Evolutionary conservation across 2,888 invertebrate genomes (phyloP).

Genomic region (Orthosia incerta): DNA sequence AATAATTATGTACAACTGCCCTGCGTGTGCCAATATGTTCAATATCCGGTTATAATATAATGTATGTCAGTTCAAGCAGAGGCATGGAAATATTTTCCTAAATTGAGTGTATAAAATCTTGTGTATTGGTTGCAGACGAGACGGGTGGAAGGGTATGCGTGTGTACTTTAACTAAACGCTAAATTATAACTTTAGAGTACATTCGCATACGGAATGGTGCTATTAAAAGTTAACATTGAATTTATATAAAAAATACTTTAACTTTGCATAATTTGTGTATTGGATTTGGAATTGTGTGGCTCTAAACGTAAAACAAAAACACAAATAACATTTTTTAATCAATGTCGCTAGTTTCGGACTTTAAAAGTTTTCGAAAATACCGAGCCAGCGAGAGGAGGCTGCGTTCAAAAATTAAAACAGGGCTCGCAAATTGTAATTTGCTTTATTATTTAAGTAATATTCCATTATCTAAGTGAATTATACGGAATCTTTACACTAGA

Average conservation of each 20-base stretch:
- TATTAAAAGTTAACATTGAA: constrained; percentile 78
- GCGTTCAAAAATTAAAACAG: constrained; percentile 69
- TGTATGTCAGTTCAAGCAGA: constrained; percentile 27
- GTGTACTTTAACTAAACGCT: constrained; percentile 76
- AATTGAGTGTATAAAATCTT: constrained; percentile 36
- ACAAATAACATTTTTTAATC: constrained; percentile 51
- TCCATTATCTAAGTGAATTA: constrained; percentile 89
- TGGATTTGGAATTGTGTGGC: constrained; percentile 70
- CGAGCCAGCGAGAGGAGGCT: constrained; percentile 54
- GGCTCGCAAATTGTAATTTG: constrained; percentile 79
- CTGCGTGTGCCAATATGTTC: constrained; percentile 81
- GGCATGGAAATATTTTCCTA: constrained; percentile 45
- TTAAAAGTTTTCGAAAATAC: constrained; percentile 61
- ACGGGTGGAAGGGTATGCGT: constrained; percentile 77
- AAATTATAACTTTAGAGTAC: constrained; percentile 72
- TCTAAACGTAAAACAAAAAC: constrained; percentile 60
- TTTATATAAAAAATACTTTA: constrained; percentile 70
- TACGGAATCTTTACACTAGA: constrained; percentile 83
- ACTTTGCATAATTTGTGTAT: constrained; percentile 69
- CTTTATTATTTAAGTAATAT: constrained; percentile 88
- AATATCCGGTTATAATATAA: constrained; percentile 45
- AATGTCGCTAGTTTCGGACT: constrained; percentile 59
- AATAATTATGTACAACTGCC: constrained; percentile 78
- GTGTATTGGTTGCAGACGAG: constrained; percentile 54
- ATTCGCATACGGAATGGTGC: constrained; percentile 85